Conservation (phyloP, 2,797 vertebrate genomes). For the Holocentrus rufus region DNA sequence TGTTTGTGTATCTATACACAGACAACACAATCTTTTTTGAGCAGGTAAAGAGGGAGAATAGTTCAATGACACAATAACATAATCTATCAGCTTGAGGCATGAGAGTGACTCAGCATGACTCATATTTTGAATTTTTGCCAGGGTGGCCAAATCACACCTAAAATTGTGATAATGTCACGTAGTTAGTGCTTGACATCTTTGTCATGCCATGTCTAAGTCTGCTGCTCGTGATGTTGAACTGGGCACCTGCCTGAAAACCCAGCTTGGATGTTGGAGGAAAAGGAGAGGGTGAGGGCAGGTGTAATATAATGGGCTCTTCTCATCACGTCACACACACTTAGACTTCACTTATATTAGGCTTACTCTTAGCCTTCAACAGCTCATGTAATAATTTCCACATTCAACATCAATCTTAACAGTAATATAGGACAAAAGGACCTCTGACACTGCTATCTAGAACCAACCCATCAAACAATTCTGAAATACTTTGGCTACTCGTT, state of each 20-base stretch:
- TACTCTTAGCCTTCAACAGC: constrained; percentile 6
- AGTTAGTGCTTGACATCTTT: constrained; percentile 31
- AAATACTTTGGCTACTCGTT: background rate
- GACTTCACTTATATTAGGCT: constrained; percentile 16
- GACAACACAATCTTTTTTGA: too few relatives aligned
- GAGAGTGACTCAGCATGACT: constrained; percentile 52
- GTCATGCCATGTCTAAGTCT: constrained; percentile 23
- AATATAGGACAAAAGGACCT: constrained; percentile 7
- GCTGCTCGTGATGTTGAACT: constrained; percentile 22
- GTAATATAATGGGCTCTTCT: background rate
- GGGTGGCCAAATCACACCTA: constrained; percentile 38
- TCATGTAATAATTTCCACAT: constrained; percentile 7
- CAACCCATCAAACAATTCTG: background rate
- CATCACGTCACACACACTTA: constrained; percentile 17
- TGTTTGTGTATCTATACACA: too few relatives aligned
- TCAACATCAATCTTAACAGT: constrained; percentile 14
- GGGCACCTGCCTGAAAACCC: constrained; percentile 5
- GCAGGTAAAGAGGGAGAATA: too few relatives aligned
- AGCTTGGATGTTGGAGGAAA: constrained; percentile 5
- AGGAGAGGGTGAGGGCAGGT: background rate
- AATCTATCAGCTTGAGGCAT: background rate
- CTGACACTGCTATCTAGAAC: background rate
- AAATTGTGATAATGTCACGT: constrained; percentile 39
- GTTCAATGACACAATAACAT: too few relatives aligned
- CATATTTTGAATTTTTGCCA: constrained; percentile 40